Percentiles rank a stretch among this genome's conserved stretches.
phyloP scores from a whole-genome alignment of 2,888 invertebrate species.

The Apodemia zela region DNA sequence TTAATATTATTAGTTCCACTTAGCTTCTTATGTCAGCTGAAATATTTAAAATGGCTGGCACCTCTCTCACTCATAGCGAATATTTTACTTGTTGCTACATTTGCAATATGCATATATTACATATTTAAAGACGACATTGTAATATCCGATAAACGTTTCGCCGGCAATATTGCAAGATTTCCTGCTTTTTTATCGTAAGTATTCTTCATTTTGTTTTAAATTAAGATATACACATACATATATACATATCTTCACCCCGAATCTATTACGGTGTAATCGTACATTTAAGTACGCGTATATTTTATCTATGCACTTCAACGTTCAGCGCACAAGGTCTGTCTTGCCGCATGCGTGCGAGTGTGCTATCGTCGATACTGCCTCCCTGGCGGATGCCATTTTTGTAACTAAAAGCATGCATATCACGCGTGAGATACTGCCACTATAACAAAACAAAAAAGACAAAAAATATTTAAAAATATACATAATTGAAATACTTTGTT shows the following conservation, averaged over 20 bases:
- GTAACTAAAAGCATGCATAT: too few relatives aligned
- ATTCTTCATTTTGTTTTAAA: slow-evolving; percentile 7
- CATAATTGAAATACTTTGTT: too few relatives aligned
- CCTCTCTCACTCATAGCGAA: slow-evolving; percentile 95
- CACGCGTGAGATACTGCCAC: too few relatives aligned
- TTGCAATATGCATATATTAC: slow-evolving; percentile 90
- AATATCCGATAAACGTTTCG: slow-evolving; percentile 69
- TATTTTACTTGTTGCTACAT: slow-evolving; percentile 86
- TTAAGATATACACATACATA: background rate
- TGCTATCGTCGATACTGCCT: background rate
- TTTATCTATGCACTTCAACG: background rate
- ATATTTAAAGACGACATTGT: slow-evolving; percentile 81
- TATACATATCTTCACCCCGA: background rate
- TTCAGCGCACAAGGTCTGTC: background rate
- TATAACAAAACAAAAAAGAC: too few relatives aligned
- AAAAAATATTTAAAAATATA: too few relatives aligned
- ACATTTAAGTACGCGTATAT: background rate
- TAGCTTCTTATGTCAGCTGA: slow-evolving; percentile 75
- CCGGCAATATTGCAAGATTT: slow-evolving; percentile 78
- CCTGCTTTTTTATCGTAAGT: slow-evolving; percentile 91
- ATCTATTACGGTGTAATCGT: background rate
- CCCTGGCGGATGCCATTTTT: too few relatives aligned
- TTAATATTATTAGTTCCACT: slow-evolving; percentile 59
- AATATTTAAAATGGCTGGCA: slow-evolving; percentile 90
- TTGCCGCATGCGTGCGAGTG: background rate